phyloP scores from a whole-genome alignment of 2,888 invertebrate species.

The Frankliniella intonsa region DNA sequence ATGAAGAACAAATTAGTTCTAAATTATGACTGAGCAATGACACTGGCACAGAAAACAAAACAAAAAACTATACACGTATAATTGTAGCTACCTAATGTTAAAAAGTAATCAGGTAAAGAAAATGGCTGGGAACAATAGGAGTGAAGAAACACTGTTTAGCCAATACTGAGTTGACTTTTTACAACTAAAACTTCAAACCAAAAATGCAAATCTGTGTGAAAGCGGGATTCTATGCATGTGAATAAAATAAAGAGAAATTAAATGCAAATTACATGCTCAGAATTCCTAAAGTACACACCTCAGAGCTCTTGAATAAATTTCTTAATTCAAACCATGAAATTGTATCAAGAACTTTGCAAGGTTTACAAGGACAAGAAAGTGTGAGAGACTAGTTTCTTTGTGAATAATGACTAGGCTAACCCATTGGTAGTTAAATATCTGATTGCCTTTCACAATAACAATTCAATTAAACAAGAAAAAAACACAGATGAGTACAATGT shows the following conservation, averaged over 20 bases:
- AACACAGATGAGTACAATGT: not conserved
- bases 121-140: not conserved
- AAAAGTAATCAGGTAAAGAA: not conserved
- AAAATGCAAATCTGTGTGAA: not conserved
- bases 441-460: not conserved
- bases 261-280: no score
- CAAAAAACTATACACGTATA: not conserved
- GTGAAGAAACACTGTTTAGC: not conserved
- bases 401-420: not conserved
- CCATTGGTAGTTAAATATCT: not conserved
- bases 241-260: not conserved
- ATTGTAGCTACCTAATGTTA: not conserved
- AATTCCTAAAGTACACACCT: no score
- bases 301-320: no score
- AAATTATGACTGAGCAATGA: not conserved
- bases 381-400: not conserved
- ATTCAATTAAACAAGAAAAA: not conserved
- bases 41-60: not conserved
- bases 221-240: not conserved
- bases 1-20: not conserved
- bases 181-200: not conserved
- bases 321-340: no score
- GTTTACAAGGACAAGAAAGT: no score
- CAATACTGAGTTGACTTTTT: not conserved
- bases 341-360: no score